These are phyloP conservation scores for Takifugu rubripes DNA, from an alignment of 2,797 vertebrate species.

Conservation along the genomic window DNA sequence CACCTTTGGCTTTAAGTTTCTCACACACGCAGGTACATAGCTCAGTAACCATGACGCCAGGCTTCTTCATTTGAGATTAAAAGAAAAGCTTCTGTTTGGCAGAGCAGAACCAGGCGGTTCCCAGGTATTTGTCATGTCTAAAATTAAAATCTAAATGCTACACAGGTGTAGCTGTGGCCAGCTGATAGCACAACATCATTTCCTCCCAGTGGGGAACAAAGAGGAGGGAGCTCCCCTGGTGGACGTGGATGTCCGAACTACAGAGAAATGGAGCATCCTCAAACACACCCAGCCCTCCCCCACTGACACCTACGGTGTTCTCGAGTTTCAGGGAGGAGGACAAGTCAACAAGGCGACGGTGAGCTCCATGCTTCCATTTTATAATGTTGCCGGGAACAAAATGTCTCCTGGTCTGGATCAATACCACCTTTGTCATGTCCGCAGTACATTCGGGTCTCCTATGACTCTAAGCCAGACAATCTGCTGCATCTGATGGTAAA, in stretches of 20 bases:
- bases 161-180: conserved; percentile 90
- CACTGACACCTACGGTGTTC: conserved; percentile 87
- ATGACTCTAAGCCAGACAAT: conserved; percentile 89
- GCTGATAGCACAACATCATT: conserved; percentile 78
- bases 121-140: too few relatives aligned
- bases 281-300: conserved; percentile 85
- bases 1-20: not conserved
- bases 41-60: too few relatives aligned
- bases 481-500: conserved; percentile 94
- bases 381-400: not conserved
- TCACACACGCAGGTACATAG: too few relatives aligned
- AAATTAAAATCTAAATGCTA: too few relatives aligned
- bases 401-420: not conserved
- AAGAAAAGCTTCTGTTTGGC: too few relatives aligned
- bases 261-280: conserved; percentile 83
- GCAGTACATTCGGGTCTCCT: conserved; percentile 90
- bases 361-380: not conserved
- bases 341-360: conserved; percentile 90
- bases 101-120: too few relatives aligned
- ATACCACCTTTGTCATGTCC: not conserved
- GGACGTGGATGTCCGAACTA: conserved; percentile 69
- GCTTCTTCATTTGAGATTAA: too few relatives aligned
- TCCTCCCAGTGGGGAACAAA: conserved; percentile 64
- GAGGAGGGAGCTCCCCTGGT: conserved; percentile 69
- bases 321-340: conserved; percentile 93